Conservation (phyloP, 2,888 invertebrate genomes). For the Volucella inflata region DNA sequence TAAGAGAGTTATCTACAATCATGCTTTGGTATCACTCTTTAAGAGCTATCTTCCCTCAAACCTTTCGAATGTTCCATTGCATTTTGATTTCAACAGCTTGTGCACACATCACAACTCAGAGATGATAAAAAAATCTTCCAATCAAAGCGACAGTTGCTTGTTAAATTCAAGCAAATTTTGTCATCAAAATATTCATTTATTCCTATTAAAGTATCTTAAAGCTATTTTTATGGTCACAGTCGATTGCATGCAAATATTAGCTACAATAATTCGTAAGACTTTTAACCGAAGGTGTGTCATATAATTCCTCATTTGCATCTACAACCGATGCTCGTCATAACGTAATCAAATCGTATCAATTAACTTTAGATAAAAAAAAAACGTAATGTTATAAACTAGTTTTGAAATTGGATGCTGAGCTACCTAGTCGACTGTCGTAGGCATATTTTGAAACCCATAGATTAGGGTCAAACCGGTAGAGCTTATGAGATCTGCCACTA, state of each 20-base stretch:
- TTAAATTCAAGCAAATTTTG: too few relatives aligned
- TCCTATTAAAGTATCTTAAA: too few relatives aligned
- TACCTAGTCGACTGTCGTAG: neutral
- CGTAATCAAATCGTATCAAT: conserved; percentile 16
- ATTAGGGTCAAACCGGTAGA: neutral
- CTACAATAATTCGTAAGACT: neutral
- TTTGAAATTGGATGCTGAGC: neutral
- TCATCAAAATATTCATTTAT: too few relatives aligned
- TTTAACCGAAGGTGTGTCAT: neutral
- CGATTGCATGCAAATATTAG: neutral
- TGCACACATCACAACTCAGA: too few relatives aligned
- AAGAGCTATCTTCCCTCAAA: too few relatives aligned
- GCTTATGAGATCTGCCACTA: neutral
- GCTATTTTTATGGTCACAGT: too few relatives aligned
- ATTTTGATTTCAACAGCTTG: too few relatives aligned
- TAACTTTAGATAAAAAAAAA: neutral
- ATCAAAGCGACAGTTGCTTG: too few relatives aligned
- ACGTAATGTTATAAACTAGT: conserved; percentile 5
- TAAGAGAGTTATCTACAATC: too few relatives aligned
- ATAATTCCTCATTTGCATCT: conserved; percentile 17
- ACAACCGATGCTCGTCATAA: neutral
- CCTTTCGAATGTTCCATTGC: too few relatives aligned
- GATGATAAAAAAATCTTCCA: too few relatives aligned
- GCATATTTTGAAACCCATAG: conserved; percentile 18
- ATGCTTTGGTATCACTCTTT: too few relatives aligned